Base-by-base conservation (phyloP, 2,888 invertebrate species). In the Lamellibrachia columna region DNA sequence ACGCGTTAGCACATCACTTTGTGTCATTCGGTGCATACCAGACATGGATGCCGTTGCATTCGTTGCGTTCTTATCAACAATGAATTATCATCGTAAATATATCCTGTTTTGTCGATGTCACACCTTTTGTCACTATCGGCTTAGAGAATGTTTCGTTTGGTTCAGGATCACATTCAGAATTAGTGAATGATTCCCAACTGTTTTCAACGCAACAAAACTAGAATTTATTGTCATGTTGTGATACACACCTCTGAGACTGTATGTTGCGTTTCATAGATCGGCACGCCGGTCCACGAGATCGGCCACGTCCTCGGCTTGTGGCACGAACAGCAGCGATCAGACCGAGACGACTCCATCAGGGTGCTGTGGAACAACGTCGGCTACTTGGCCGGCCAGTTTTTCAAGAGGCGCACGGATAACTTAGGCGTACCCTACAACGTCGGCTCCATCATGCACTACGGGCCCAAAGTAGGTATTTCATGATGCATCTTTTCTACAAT, bases 271-370 rank as follows among this genome's bases (percentile, higher is more conserved):
- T 7, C 90, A n/a, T 90, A 94, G 94, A 93, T 94, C 92, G 94
- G 94, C 15, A 93, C 92, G 22, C 90, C 93, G 4, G 93, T 93
- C 3, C 94, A 94, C 92, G 94, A 94, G 93, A 92, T 94, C 22
- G 94, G 93, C 22, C 94, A 94, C 92, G 91, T 93, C 15, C 91
- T 94, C 8, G 94, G 94, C 22, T 58, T 94, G n/a, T 94, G 93
- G 93, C 94, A 94, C 90, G 94, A 94, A 75, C 94, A 94, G 92
- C 93, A 92, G 93, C 60, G 94, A 15, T 53, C 53, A 15, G 94
- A 94, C 92, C 53, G 94, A 53, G 93, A 94, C 90, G 53, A 75
- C 55, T 53, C 55, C 53, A 91, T 94, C 75, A 91, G 60, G 53
- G 90, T 94, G 7, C 90, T 58, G 40, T 93, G 92, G 93, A 58